A percentile compares a stretch with the other conserved stretches of the same genome.
phyloP scores from a whole-genome alignment of 2,888 invertebrate genomes.

The Drosophila subsilvestris region DNA sequence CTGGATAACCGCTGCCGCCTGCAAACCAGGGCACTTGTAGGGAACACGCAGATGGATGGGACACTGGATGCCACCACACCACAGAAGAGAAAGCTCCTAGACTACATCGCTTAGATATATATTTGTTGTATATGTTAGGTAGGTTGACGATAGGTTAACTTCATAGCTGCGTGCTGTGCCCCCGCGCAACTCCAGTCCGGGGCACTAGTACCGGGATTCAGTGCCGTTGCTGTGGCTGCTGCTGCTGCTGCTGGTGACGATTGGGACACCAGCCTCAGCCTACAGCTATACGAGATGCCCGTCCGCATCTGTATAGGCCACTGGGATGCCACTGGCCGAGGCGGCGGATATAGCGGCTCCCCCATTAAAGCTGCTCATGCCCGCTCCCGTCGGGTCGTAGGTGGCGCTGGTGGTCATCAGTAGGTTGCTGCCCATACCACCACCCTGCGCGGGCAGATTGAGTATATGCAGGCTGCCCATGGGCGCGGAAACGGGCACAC shows the following conservation, averaged over 20 bases:
- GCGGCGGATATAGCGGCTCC: constrained; percentile 42
- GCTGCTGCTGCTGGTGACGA: constrained; percentile 27
- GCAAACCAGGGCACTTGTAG: not conserved
- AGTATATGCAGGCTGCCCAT: constrained; percentile 85
- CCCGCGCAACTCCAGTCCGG: not conserved
- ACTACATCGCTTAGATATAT: constrained; percentile 55
- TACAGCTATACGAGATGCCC: constrained; percentile 84
- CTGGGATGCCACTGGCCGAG: constrained; percentile 60
- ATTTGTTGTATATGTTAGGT: constrained; percentile 34
- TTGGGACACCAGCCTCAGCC: constrained; percentile 72
- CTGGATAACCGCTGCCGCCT: not conserved
- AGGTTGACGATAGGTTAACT: constrained; percentile 22
- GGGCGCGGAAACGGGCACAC: constrained; percentile 71
- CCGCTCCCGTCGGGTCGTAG: constrained; percentile 83
- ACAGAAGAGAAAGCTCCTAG: constrained; percentile 56
- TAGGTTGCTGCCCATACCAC: constrained; percentile 83
- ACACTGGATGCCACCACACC: constrained; percentile 16
- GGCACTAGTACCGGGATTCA: constrained; percentile 72
- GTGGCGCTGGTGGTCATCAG: constrained; percentile 80
- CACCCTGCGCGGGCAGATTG: constrained; percentile 86
- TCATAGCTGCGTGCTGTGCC: not conserved
- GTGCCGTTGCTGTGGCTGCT: constrained; percentile 14
- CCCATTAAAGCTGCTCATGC: constrained; percentile 83
- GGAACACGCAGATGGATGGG: not conserved
- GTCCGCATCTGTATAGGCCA: constrained; percentile 84